Evolutionary conservation across 2,888 invertebrate genomes (phyloP).

Genomic region (Dilophus febrilis): DNA sequence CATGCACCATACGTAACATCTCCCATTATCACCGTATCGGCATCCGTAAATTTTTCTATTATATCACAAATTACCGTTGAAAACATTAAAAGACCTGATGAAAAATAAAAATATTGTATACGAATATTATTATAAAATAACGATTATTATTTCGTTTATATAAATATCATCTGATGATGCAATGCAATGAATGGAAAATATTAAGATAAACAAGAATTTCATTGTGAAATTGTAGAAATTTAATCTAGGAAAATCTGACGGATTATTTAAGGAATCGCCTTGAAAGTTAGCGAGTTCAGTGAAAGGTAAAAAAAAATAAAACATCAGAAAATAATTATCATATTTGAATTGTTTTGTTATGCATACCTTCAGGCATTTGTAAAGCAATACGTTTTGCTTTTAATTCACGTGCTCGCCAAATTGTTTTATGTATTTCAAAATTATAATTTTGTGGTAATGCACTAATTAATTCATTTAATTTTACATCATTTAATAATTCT

Average conservation of each 20-base stretch:
- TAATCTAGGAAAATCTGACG: too few species aligned
- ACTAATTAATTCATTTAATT: constrained; percentile 53
- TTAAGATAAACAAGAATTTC: too few species aligned
- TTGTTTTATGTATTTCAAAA: constrained; percentile 94
- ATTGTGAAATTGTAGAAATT: too few species aligned
- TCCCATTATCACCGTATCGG: constrained; percentile 91
- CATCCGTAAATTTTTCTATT: constrained; percentile 70
- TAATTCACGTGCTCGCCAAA: constrained; percentile 84
- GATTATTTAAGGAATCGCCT: too few species aligned
- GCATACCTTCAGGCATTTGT: constrained; percentile 93
- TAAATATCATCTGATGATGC: too few species aligned
- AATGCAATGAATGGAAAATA: too few species aligned
- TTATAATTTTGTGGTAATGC: constrained; percentile 85
- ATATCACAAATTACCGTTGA: constrained; percentile 88
- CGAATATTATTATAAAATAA: too few species aligned
- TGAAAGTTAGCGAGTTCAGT: too few species aligned
- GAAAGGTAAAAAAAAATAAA: too few species aligned
- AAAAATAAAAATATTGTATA: neutral
- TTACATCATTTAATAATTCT: constrained; percentile 55
- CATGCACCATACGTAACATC: constrained; percentile 99
- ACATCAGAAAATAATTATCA: too few species aligned
- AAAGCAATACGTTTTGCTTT: constrained; percentile 77
- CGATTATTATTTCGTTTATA: too few species aligned
- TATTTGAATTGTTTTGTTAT: too few species aligned
- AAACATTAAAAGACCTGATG: constrained; percentile 61